A percentile compares a stretch with the other conserved stretches of the same genome.
Evolutionary conservation across 2,888 invertebrate genomes (phyloP).

Genomic region (Parnassius smintheus): DNA sequence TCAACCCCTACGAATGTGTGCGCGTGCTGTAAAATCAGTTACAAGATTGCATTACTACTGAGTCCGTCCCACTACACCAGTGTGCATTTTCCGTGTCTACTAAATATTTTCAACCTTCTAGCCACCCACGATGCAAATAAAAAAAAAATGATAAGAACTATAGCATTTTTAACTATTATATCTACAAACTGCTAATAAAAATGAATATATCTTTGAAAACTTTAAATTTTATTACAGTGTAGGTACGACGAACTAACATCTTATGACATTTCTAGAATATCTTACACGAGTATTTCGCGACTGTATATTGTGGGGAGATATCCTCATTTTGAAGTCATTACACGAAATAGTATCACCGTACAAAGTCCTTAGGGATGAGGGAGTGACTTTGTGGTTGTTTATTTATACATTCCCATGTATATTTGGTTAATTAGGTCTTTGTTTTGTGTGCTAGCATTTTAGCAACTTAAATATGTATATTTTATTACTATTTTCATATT

Average conservation of each 20-base stretch:
- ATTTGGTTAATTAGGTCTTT: conserved; percentile 80
- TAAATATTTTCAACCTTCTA: no score
- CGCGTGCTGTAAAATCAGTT: no score
- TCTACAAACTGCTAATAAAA: no score
- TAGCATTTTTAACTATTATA: no score
- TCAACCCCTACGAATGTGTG: no score
- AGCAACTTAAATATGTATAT: conserved; percentile 7
- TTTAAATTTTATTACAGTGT: not conserved
- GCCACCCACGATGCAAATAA: no score
- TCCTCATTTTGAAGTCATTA: conserved; percentile 80
- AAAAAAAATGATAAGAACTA: no score
- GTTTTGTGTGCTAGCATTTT: conserved; percentile 62
- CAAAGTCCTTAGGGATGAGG: conserved; percentile 70
- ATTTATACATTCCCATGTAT: conserved; percentile 72
- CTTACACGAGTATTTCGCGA: conserved; percentile 30
- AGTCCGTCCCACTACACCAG: no score
- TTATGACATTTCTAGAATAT: conserved; percentile 21
- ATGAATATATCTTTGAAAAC: no score
- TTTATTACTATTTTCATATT: not conserved
- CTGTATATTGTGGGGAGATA: conserved; percentile 64
- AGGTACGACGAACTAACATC: not conserved
- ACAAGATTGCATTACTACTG: no score
- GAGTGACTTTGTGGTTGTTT: conserved; percentile 69
- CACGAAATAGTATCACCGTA: conserved; percentile 80
- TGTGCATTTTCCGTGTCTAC: no score